Evolutionary conservation across 2,797 vertebrate genomes (phyloP).

Genomic region (Chelon labrosus): DNA sequence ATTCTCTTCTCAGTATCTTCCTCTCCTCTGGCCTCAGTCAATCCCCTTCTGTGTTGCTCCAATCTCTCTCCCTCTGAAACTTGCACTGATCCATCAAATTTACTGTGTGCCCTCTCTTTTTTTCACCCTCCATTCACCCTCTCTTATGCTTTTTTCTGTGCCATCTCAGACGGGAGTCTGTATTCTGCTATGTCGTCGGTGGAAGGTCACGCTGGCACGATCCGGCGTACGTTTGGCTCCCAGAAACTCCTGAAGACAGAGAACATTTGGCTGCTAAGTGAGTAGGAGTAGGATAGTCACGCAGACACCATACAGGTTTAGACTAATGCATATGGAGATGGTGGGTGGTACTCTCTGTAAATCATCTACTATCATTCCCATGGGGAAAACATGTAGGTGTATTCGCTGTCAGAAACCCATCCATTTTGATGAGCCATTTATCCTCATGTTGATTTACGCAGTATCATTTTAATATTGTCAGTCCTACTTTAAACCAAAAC

Average conservation of each 20-base stretch:
- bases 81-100: slow-evolving; percentile 39
- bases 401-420: slow-evolving; percentile 22
- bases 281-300: slow-evolving; percentile 73
- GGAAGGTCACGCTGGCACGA: slow-evolving; percentile 77
- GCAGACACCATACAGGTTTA: slow-evolving; percentile 25
- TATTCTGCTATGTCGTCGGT: slow-evolving; percentile 87
- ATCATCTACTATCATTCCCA: slow-evolving; percentile 42
- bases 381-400: slow-evolving; percentile 43
- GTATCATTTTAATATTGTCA: neutral
- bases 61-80: slow-evolving; percentile 30
- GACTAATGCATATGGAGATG: slow-evolving; percentile 55
- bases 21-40: slow-evolving; percentile 36
- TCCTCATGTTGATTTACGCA: neutral
- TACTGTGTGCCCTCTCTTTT: slow-evolving; percentile 11
- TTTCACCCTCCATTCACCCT: slow-evolving; percentile 15
- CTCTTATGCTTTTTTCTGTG: slow-evolving; percentile 2
- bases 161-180: slow-evolving; percentile 83
- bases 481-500: neutral
- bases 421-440: slow-evolving; percentile 6
- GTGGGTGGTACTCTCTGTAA: slow-evolving; percentile 58
- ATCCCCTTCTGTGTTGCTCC: slow-evolving; percentile 19
- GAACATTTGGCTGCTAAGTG: slow-evolving; percentile 88
- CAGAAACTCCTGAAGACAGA: slow-evolving; percentile 87
- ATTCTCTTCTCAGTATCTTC: slow-evolving; percentile 29
- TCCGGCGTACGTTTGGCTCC: slow-evolving; percentile 85